Conservation (phyloP, 2,113 vertebrate species). For the Esox niger region DNA sequence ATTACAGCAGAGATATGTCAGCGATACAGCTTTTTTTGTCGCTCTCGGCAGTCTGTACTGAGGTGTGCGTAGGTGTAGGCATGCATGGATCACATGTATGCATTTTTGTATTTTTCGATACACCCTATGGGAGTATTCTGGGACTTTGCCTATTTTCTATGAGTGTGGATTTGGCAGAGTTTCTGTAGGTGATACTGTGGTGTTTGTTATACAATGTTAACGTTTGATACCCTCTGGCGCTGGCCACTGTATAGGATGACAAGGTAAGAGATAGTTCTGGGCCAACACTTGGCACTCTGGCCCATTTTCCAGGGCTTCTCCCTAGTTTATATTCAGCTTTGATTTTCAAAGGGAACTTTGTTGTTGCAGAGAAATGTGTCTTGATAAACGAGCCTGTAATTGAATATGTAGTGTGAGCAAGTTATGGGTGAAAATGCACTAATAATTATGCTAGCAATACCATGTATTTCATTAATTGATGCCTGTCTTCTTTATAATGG, state of each 20-base stretch:
- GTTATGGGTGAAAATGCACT: constrained; percentile 3
- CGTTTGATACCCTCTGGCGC: constrained; percentile 31
- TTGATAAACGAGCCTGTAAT: constrained; percentile 26
- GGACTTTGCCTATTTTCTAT: constrained; percentile 49
- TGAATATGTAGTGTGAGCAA: constrained; percentile 31
- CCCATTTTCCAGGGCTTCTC: constrained; percentile 31
- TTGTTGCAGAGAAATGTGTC: constrained; percentile 24
- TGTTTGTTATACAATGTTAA: constrained; percentile 31
- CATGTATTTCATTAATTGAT: too few relatives aligned
- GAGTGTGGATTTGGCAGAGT: constrained; percentile 36
- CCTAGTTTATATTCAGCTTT: not conserved
- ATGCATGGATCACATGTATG: constrained; percentile 15
- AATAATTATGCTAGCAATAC: too few relatives aligned
- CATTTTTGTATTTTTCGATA: constrained; percentile 14
- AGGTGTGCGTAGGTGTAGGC: constrained; percentile 32
- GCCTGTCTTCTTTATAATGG: too few relatives aligned
- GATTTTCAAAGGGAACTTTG: constrained; percentile 8
- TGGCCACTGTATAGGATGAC: constrained; percentile 35
- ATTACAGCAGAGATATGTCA: constrained; percentile 72
- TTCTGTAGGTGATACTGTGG: constrained; percentile 16
- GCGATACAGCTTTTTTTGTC: constrained; percentile 44
- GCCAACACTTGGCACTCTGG: constrained; percentile 4
- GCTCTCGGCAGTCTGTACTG: constrained; percentile 28
- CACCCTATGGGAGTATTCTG: constrained; percentile 32
- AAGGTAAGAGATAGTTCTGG: constrained; percentile 38